These are phyloP conservation scores for Microctenopoma lineatum DNA, from an alignment of 2,797 vertebrate species.

Conservation along the genomic window DNA sequence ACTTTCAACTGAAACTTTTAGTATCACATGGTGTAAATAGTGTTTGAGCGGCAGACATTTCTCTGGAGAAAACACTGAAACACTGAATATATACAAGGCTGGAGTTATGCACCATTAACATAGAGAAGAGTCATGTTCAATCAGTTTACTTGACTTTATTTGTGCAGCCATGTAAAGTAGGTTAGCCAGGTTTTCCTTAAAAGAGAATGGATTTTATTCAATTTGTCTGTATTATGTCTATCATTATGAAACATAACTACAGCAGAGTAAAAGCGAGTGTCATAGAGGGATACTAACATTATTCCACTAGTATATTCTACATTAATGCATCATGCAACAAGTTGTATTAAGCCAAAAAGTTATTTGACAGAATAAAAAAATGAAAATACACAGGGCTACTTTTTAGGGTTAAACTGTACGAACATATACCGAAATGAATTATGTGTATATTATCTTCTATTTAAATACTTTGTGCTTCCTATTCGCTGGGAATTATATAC, in stretches of 20 bases:
- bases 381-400: neutral
- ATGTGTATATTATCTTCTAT: neutral
- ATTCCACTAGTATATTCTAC: too few relatives aligned
- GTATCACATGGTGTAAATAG: slow-evolving; percentile 65
- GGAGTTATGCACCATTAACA: slow-evolving; percentile 54
- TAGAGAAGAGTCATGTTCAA: slow-evolving; percentile 57
- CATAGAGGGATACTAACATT: neutral
- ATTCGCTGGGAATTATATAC: neutral
- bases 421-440: neutral
- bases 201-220: slow-evolving; percentile 2
- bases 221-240: slow-evolving; percentile 9
- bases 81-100: slow-evolving; percentile 53
- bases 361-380: neutral
- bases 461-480: neutral
- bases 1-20: slow-evolving; percentile 58
- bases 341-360: neutral
- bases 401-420: neutral
- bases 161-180: slow-evolving; percentile 17
- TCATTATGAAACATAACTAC: slow-evolving; percentile 9
- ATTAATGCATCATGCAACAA: neutral
- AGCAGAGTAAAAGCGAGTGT: neutral
- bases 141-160: slow-evolving; percentile 58
- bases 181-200: slow-evolving; percentile 16
- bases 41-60: slow-evolving; percentile 57
- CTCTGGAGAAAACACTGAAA: slow-evolving; percentile 56